Conservation (phyloP, 2,113 vertebrate species). For the Calidris pygmaea region DNA sequence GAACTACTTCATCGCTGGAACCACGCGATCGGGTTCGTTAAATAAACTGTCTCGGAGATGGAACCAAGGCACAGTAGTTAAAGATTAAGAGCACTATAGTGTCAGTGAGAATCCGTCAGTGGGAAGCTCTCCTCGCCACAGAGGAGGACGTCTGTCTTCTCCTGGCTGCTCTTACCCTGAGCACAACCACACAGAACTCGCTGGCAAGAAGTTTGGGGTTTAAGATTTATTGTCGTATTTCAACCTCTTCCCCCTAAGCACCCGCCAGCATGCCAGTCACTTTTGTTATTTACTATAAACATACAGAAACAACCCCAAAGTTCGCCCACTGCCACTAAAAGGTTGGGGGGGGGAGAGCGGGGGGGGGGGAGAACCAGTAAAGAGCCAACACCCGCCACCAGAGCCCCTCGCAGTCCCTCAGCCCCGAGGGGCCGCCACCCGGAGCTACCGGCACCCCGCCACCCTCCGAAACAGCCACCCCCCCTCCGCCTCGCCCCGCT, state of each 20-base stretch:
- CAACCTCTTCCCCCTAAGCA: background rate
- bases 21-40: accelerated
- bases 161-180: background rate
- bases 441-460: background rate
- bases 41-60: background rate
- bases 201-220: background rate
- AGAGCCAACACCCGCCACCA: background rate
- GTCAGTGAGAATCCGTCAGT: background rate
- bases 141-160: background rate
- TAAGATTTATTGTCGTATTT: background rate
- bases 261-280: background rate
- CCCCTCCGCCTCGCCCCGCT: background rate
- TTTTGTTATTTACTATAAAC: background rate
- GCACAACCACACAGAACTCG: background rate
- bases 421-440: background rate
- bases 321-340: background rate
- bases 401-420: background rate
- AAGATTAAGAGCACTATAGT: background rate
- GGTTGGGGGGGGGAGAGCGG: too few relatives aligned
- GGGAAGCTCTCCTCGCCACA: background rate
- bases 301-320: background rate
- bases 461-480: background rate
- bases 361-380: accelerated
- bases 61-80: background rate
- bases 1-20: background rate